A percentile compares a stretch with the other conserved stretches of the same genome.
Conservation (phyloP, 1,140 invertebrate species). For the Diachasmimorpha longicaudata region DNA sequence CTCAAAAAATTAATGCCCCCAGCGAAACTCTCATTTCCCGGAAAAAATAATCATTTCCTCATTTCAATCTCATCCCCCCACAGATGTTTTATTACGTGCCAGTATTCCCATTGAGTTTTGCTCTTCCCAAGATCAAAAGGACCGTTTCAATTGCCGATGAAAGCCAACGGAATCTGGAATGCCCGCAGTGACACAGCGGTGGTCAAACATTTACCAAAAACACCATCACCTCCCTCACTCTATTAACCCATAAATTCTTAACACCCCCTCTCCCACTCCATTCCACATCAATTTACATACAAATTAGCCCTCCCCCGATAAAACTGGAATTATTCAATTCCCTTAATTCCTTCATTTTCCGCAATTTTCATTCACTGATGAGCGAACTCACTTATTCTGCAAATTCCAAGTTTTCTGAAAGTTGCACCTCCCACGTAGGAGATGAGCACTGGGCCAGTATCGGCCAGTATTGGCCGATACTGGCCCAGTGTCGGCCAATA, state of each 20-base stretch:
- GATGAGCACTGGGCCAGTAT: no score
- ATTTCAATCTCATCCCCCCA: not conserved
- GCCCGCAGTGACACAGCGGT: not conserved
- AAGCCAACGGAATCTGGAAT: not conserved
- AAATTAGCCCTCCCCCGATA: not conserved
- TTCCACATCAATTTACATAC: not conserved
- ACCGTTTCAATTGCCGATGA: not conserved
- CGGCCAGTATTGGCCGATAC: no score
- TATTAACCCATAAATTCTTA: not conserved
- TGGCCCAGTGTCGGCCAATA: no score
- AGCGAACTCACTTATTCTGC: not conserved
- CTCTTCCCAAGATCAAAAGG: not conserved
- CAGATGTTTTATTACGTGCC: not conserved
- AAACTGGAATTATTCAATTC: not conserved
- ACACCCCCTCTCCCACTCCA: not conserved
- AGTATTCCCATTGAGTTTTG: not conserved
- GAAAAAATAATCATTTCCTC: not conserved
- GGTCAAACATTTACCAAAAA: conserved; percentile 7
- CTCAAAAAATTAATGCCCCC: no score
- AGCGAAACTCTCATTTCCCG: no score
- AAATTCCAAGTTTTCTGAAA: not conserved
- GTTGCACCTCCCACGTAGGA: no score
- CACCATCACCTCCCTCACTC: not conserved
- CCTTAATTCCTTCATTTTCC: not conserved
- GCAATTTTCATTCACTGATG: not conserved